Conservation (phyloP, 2,888 invertebrate genomes). For the Ctena decussata region DNA sequence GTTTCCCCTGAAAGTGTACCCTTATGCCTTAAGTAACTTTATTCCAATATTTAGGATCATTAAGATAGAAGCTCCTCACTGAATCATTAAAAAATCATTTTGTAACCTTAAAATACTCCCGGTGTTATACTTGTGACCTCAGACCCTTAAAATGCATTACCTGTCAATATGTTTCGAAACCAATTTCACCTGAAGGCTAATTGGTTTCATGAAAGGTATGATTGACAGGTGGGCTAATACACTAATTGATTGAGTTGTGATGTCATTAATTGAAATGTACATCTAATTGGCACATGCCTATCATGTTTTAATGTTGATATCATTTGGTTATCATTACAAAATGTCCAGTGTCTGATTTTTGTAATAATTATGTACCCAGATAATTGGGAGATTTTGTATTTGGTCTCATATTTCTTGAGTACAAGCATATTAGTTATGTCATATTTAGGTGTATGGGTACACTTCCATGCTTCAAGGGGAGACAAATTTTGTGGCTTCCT, state of each 20-base stretch:
- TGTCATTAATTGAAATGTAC: conserved; percentile 11
- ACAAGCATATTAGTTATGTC: too few species aligned
- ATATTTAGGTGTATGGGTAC: too few species aligned
- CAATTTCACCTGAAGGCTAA: background rate
- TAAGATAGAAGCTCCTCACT: too few species aligned
- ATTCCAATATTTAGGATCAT: too few species aligned
- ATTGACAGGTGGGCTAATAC: background rate
- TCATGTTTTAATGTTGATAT: background rate
- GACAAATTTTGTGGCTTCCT: too few species aligned
- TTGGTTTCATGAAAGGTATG: background rate
- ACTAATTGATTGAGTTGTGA: background rate
- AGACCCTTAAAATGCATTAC: background rate
- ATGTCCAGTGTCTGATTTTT: too few species aligned
- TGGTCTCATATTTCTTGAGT: too few species aligned
- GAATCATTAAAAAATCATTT: background rate
- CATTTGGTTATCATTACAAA: background rate
- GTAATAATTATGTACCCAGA: too few species aligned
- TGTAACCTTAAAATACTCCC: background rate
- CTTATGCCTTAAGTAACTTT: too few species aligned
- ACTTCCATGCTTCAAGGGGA: too few species aligned
- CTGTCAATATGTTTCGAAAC: background rate
- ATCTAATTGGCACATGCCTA: background rate
- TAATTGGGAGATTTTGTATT: too few species aligned
- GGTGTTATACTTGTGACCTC: background rate
- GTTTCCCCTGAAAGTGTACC: too few species aligned